Percentiles rank a stretch among this genome's conserved stretches.
Conservation (phyloP, 2,888 invertebrate genomes). For the Agrochola macilenta region DNA sequence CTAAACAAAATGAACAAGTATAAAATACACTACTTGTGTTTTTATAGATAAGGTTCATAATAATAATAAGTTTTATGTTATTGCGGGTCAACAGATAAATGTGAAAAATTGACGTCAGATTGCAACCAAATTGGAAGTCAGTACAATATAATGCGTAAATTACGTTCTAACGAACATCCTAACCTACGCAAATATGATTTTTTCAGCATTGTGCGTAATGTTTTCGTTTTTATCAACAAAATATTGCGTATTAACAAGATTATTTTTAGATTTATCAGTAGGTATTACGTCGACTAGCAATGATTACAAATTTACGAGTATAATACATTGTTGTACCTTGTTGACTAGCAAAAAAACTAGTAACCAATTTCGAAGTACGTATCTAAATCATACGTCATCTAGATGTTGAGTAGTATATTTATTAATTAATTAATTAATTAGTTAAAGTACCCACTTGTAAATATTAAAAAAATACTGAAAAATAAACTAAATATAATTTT, state of each 20-base stretch:
- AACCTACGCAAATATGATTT: conserved; percentile 22
- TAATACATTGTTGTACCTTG: neutral
- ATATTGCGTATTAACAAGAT: conserved; percentile 17
- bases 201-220: conserved; percentile 38
- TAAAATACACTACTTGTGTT: neutral
- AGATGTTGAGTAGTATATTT: too few relatives aligned
- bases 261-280: conserved; percentile 19
- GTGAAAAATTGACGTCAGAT: conserved; percentile 6
- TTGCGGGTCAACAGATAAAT: neutral
- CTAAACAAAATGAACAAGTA: neutral
- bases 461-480: too few relatives aligned
- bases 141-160: neutral
- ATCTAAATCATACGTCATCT: neutral
- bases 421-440: too few relatives aligned
- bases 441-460: too few relatives aligned
- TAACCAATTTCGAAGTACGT: neutral
- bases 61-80: neutral
- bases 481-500: too few relatives aligned
- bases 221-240: conserved; percentile 36
- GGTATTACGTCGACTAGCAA: neutral
- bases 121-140: neutral
- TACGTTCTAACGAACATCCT: neutral
- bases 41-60: neutral
- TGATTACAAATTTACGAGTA: conserved; percentile 19
- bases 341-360: neutral